phyloP scores from a whole-genome alignment of 30 jellyfish, hydroid and myxozoan genomes.

The Turritopsis rubra region DNA sequence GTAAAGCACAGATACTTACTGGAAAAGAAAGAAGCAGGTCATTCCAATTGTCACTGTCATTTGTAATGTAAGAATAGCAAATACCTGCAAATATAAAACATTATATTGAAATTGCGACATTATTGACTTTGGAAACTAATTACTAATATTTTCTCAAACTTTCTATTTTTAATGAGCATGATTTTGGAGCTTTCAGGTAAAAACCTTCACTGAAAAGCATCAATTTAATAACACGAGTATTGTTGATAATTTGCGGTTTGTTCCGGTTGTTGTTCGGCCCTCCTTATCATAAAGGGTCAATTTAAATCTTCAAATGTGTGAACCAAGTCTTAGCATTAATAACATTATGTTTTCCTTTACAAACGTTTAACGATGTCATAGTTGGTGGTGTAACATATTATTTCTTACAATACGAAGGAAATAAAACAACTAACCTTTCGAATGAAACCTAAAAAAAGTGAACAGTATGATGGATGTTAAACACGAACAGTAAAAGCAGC shows the following conservation, averaged over 20 bases:
- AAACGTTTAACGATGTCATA: not conserved
- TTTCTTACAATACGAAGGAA: not conserved
- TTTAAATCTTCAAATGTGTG: too few relatives aligned
- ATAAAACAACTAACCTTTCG: constrained; percentile 16
- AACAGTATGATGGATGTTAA: too few relatives aligned
- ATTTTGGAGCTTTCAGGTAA: too few relatives aligned
- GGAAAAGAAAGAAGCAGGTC: constrained; percentile 60
- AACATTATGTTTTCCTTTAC: not conserved
- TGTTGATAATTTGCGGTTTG: too few relatives aligned
- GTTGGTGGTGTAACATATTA: not conserved
- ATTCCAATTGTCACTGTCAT: constrained; percentile 58
- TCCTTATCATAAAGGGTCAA: too few relatives aligned
- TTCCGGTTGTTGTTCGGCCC: too few relatives aligned
- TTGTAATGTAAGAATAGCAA: constrained; percentile 59
- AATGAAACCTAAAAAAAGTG: constrained; percentile 13
- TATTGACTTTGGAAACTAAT: not conserved
- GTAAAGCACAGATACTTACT: constrained; percentile 34
- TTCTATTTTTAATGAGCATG: not conserved
- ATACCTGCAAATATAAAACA: constrained; percentile 27
- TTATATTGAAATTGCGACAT: not conserved
- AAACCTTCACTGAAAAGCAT: too few relatives aligned
- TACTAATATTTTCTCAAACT: not conserved
- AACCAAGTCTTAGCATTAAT: too few relatives aligned
- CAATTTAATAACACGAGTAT: too few relatives aligned
- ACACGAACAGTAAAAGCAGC: too few relatives aligned